Percentiles rank a stretch among this genome's conserved stretches.
These are phyloP conservation scores for Trissolcus brochymenae DNA, from an alignment of 2,888 invertebrate species.

Conservation along the genomic window DNA sequence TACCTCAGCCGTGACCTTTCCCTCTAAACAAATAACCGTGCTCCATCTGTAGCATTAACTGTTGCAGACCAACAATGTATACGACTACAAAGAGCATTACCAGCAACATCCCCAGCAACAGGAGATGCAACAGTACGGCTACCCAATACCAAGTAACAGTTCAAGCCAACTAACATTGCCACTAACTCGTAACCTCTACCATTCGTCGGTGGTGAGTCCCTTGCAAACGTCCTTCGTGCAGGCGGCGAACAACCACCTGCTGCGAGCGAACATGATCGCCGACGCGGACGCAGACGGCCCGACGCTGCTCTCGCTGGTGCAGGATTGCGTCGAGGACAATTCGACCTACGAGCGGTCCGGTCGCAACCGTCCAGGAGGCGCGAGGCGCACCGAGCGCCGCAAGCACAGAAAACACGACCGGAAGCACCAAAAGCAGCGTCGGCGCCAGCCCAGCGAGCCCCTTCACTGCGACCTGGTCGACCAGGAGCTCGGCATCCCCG, in stretches of 20 bases:
- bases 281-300: slow-evolving; percentile 50
- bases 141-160: slow-evolving; percentile 74
- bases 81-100: slow-evolving; percentile 75
- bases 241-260: slow-evolving; percentile 66
- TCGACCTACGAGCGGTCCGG: slow-evolving; percentile 59
- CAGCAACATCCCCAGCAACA: slow-evolving; percentile 69
- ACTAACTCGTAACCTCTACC: slow-evolving; percentile 72
- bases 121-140: slow-evolving; percentile 77
- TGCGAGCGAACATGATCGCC: slow-evolving; percentile 49
- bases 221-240: slow-evolving; percentile 71
- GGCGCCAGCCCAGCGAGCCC: slow-evolving; percentile 55
- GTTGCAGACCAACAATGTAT: slow-evolving; percentile 75
- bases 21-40: slow-evolving; percentile 6
- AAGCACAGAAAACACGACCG: slow-evolving; percentile 66
- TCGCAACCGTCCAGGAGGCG: slow-evolving; percentile 60
- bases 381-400: slow-evolving; percentile 64
- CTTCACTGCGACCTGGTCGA: slow-evolving; percentile 67
- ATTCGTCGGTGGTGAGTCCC: slow-evolving; percentile 72
- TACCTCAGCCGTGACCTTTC: not conserved
- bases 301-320: slow-evolving; percentile 62
- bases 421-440: slow-evolving; percentile 65
- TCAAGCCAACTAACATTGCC: slow-evolving; percentile 74
- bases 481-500: slow-evolving; percentile 70
- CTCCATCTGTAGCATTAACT: slow-evolving; percentile 67
- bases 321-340: slow-evolving; percentile 62